Conservation (phyloP, 1,140 invertebrate genomes). For the Danaus melanippus region DNA sequence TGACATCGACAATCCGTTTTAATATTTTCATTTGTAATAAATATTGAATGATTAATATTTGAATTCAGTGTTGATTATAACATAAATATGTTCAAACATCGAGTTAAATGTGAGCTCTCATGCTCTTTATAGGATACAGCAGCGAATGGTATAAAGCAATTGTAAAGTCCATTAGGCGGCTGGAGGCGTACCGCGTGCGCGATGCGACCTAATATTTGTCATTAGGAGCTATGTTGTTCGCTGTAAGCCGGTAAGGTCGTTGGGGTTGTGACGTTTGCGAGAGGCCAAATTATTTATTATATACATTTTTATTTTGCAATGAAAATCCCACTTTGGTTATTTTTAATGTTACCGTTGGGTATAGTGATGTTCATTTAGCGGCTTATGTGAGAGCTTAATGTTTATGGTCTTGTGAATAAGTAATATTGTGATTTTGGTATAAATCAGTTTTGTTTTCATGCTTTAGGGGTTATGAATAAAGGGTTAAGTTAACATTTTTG, state of each 20-base stretch:
- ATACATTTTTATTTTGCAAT: conserved; percentile 45
- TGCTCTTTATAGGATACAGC: conserved; percentile 39
- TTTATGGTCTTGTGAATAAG: conserved; percentile 20
- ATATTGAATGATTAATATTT: conserved; percentile 4
- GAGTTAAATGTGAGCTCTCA: conserved; percentile 30
- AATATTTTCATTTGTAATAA: neutral
- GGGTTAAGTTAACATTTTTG: conserved; percentile 20
- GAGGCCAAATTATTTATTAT: conserved; percentile 55
- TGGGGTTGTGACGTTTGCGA: conserved; percentile 34
- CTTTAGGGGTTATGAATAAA: conserved; percentile 1
- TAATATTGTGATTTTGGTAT: no score
- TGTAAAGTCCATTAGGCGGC: conserved; percentile 55
- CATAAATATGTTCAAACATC: conserved; percentile 18
- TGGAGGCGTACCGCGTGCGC: conserved; percentile 31
- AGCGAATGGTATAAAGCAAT: conserved; percentile 43
- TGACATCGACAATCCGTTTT: no score
- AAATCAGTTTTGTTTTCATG: no score
- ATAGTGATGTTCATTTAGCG: conserved; percentile 28
- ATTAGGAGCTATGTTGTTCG: conserved; percentile 56
- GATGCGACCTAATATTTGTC: conserved; percentile 54
- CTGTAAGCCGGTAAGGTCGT: conserved; percentile 35
- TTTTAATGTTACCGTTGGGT: conserved; percentile 54
- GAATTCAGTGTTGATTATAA: neutral
- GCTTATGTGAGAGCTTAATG: conserved; percentile 20
- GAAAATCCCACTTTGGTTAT: conserved; percentile 42